Base-by-base conservation (phyloP, 2,113 vertebrate species). In the Octodon degus region DNA sequence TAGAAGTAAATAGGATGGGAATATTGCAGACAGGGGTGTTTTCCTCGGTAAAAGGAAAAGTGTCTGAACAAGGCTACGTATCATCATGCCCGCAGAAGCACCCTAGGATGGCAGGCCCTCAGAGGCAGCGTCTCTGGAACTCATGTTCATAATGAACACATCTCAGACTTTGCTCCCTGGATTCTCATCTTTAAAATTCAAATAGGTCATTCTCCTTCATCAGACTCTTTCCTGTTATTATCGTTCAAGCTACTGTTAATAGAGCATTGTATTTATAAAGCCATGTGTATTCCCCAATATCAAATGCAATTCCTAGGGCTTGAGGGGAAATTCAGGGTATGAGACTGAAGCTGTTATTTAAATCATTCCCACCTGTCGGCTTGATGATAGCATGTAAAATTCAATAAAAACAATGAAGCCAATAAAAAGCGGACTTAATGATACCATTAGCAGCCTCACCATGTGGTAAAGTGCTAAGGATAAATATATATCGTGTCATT, bases 401-500 rank as follows among this genome's bases (percentile, higher is more conserved):
- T 97, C 86, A 93, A 77, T 89, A 96, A 97, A 98, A 97, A 91
- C 92, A 97, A 95, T 90, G 47, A 81, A 97, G 94, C 27, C 97
- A 97, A 97, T 89, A 96, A 83, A 86, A 98, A 89, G 97, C 97
- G 34, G 70, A 92, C 60, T 98, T 97, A 93, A 89, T 90, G 53
- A 67, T 91, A 94, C n/a, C 13, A n/a, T 89, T 95, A 94, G 65
- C 91, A 95, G 93, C 94, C 80, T 96, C 93, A 95, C 34, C 72
- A 95, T 91, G 85, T 93, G 74, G 91, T 82, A 55, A 96, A 97
- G 83, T 92, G 86, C 87, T 72, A 63, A 63, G 63, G 67, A 98
- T 96, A 98, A 98, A 97, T 97, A 97, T 97, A 92, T 65, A 93
- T 27, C 86, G 60, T 97, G 76, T 93, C 60, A 94, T 96, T 98